Evolutionary conservation across 2,888 invertebrate genomes (phyloP).

Genomic region (Cephus pulcher): DNA sequence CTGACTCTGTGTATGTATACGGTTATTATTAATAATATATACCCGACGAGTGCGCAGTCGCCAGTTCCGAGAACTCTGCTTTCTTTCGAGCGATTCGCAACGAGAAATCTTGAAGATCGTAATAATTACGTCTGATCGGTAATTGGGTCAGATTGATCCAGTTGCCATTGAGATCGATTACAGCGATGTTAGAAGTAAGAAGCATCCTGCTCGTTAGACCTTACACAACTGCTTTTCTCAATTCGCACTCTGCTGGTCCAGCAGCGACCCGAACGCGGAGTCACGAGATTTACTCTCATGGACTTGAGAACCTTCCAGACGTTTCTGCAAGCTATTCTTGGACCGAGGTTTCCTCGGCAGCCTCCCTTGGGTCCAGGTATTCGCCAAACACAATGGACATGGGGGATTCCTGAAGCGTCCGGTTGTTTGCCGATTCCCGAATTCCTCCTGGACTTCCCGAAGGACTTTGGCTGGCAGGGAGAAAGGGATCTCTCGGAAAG

Average conservation of each 20-base stretch:
- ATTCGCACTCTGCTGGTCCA: background rate
- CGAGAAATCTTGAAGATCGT: background rate
- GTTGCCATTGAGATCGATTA: background rate
- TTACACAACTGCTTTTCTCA: background rate
- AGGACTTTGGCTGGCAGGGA: background rate
- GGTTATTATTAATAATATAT: background rate
- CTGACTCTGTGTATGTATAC: background rate
- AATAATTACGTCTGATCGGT: background rate
- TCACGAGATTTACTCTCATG: background rate
- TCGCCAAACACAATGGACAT: background rate
- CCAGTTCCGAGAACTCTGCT: background rate
- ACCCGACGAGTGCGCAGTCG: background rate
- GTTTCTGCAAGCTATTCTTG: background rate
- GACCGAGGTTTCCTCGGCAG: background rate
- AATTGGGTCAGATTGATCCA: conserved; percentile 5
- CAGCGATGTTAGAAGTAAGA: background rate
- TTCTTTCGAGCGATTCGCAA: background rate
- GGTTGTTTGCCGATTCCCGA: background rate
- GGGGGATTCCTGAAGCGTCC: conserved; percentile 22
- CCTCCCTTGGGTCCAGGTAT: background rate
- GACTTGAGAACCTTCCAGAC: background rate
- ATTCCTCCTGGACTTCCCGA: background rate
- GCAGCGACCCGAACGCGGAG: background rate
- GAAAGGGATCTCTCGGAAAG: conserved; percentile 10
- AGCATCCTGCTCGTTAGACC: background rate